phyloP scores from a whole-genome alignment of 2,797 vertebrate genomes.

The Sylvia borin region DNA sequence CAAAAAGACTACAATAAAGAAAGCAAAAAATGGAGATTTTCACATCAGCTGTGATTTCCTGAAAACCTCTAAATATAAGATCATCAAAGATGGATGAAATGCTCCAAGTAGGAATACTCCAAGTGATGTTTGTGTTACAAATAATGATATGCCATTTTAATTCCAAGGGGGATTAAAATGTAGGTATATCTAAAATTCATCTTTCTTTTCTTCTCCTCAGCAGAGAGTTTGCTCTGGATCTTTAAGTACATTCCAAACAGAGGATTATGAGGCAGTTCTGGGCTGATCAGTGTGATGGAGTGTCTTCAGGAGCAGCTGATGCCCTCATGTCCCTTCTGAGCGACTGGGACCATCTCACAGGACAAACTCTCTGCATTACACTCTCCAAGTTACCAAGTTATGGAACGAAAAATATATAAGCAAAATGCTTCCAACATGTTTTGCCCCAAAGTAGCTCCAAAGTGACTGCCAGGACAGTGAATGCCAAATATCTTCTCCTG shows the following conservation, averaged over 20 bases:
- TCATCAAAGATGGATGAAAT: not conserved
- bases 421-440: not conserved
- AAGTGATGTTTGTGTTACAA: not conserved
- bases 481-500: not conserved
- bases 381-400: not conserved
- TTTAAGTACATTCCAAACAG: not conserved
- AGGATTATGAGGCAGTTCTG: not conserved
- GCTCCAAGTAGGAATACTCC: not conserved
- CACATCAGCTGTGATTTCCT: not conserved
- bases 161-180: not conserved
- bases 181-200: not conserved
- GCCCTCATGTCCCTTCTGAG: not conserved
- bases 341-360: not conserved
- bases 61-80: not conserved
- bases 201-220: not conserved
- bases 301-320: not conserved
- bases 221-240: not conserved
- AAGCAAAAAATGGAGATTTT: not conserved
- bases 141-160: not conserved
- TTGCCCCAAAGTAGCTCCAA: not conserved
- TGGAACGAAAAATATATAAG: not conserved
- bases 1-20: not conserved
- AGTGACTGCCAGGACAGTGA: not conserved
- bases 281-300: not conserved
- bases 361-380: not conserved